Base-by-base conservation (phyloP, 1,140 invertebrate genomes). In the Drosophila rufa region DNA sequence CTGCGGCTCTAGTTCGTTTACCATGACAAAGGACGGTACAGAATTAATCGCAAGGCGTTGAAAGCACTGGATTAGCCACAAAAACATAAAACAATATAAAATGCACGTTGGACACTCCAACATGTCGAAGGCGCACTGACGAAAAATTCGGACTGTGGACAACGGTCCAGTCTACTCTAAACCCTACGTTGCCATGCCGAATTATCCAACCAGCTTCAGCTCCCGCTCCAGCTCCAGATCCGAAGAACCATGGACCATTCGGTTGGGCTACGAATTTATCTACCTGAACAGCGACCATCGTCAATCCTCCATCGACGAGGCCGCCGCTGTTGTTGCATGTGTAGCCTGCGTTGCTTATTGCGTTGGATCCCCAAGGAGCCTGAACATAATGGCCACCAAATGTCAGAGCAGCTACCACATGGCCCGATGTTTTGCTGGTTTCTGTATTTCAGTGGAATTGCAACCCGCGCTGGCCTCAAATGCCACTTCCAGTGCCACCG, bases 201-300 rank as follows among this genome's bases (percentile, higher is more conserved):
- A 36, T 51, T 55, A 61, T 25, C 15, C 33, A 25, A 22, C 61
- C 33, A 53, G 48, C 43, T 43, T 15, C 1, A 56, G 17, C 19
- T 66, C 38, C 53, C 25, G 43, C 43, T 43, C 14, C 64, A 47
- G 64, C 43, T 42, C 30, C 19, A 65, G 67, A 79, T 61, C 81
- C 71, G 45, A 66, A 38, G 69, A 61, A 62, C 61, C 48, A 57
- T 36, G 62, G 71, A 80, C 67, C 57, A 59, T 83, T 80, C 70
- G 82, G 85, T 84, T 89, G 80, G 79, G 80, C 83, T 89, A 89
- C 78, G 78, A 89, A 89, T 89, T 89, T 89, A 89, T 89, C 84
- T 89, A 89, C 84, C 84, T 89, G 81, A 90, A 82, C 85, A 89
- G 76, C 84, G 69, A 85, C 84, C 84, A 89, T 90, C 84, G 84